phyloP scores from a whole-genome alignment of 2,888 invertebrate species.

The Drosophila lutescens region DNA sequence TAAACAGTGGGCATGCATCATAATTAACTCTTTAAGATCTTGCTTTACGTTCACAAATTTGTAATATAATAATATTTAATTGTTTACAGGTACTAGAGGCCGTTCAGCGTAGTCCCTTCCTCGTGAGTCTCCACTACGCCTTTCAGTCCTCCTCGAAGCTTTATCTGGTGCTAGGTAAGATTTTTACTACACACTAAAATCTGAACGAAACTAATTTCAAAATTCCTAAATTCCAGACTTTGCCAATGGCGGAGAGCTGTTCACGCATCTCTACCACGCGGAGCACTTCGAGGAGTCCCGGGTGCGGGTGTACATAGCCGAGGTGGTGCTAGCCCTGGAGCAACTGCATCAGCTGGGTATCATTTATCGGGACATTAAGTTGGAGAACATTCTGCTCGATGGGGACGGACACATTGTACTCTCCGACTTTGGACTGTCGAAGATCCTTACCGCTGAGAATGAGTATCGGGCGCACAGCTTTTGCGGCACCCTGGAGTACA shows the following conservation, averaged over 20 bases:
- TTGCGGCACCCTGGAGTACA: conserved; percentile 99
- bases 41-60: background rate
- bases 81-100: conserved; percentile 92
- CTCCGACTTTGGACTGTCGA: conserved; percentile 98
- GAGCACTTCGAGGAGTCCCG: conserved; percentile 96
- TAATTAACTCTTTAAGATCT: background rate
- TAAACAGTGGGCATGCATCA: too few species aligned
- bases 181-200: background rate
- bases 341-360: conserved; percentile 98
- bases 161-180: conserved; percentile 97
- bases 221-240: conserved; percentile 89
- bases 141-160: conserved; percentile 99
- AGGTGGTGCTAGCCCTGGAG: conserved; percentile 97
- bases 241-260: conserved; percentile 98
- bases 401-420: conserved; percentile 97
- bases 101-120: conserved; percentile 96
- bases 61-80: background rate
- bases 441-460: conserved; percentile 89
- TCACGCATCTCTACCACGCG: conserved; percentile 97
- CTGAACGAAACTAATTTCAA: background rate
- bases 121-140: conserved; percentile 98
- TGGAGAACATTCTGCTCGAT: conserved; percentile 98
- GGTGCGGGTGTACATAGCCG: conserved; percentile 97
- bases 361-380: conserved; percentile 98
- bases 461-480: conserved; percentile 97